Percentiles rank a stretch among this genome's conserved stretches.
Conservation (phyloP, 2,797 vertebrate species). For the Crypturellus tataupa region DNA sequence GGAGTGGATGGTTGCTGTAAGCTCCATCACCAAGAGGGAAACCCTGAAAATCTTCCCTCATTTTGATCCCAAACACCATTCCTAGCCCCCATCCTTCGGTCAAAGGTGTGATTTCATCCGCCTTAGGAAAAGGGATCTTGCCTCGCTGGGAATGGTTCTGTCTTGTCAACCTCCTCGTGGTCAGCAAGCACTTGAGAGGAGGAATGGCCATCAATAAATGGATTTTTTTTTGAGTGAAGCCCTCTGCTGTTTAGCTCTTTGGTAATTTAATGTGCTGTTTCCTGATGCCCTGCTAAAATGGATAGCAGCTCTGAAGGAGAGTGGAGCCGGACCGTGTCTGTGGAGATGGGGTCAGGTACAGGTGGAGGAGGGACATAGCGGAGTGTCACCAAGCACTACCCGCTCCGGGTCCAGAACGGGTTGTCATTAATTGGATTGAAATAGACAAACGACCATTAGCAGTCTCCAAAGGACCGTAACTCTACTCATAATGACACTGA, state of each 20-base stretch:
- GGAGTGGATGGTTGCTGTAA: neutral
- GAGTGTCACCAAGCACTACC: neutral
- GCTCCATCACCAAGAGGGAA: neutral
- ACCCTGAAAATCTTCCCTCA: neutral
- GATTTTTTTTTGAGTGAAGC: constrained; percentile 46
- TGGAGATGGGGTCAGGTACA: constrained; percentile 42
- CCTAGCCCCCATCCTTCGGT: neutral
- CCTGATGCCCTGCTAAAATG: constrained; percentile 21
- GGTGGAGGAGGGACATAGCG: constrained; percentile 25
- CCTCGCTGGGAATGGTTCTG: neutral
- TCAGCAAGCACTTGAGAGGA: neutral
- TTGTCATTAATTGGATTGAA: constrained; percentile 72
- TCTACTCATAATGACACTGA: constrained; percentile 77
- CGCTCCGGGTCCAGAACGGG: neutral
- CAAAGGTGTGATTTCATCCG: constrained; percentile 7
- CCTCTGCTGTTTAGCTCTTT: constrained; percentile 37
- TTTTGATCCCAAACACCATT: neutral
- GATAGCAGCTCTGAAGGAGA: neutral
- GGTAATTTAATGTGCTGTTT: constrained; percentile 43
- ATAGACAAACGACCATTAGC: constrained; percentile 78
- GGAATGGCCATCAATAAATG: constrained; percentile 26
- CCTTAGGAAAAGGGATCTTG: neutral
- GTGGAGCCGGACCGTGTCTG: constrained; percentile 2
- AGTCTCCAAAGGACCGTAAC: constrained; percentile 75
- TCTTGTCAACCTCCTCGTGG: constrained; percentile 12